Percentiles rank a stretch among this genome's conserved stretches.
Evolutionary conservation across 1,140 invertebrate species (phyloP).

Genomic region (Lepidurus apus): DNA sequence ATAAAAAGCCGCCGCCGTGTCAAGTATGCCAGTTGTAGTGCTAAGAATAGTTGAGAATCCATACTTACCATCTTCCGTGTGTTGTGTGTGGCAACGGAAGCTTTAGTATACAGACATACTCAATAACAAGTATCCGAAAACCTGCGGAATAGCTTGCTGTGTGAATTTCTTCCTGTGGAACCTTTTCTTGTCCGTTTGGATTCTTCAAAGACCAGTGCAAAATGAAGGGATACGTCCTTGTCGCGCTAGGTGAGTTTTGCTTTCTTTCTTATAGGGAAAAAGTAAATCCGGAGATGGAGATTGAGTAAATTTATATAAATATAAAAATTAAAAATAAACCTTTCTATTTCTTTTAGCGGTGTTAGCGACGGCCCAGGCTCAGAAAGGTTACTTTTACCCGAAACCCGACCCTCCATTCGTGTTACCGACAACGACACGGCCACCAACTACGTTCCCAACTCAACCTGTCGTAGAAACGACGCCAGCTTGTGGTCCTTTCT

Average conservation of each 20-base stretch:
- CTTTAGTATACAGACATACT: not conserved
- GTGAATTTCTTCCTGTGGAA: not conserved
- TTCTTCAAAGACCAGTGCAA: not conserved
- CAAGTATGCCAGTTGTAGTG: slow-evolving; percentile 1
- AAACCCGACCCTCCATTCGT: slow-evolving; percentile 29
- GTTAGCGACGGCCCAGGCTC: slow-evolving; percentile 4
- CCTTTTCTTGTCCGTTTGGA: not conserved
- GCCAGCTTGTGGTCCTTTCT: slow-evolving; percentile 11
- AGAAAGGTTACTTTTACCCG: slow-evolving; percentile 29
- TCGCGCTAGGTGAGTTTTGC: slow-evolving; percentile 9
- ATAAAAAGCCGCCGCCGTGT: slow-evolving; percentile 1
- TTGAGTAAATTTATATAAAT: too few species aligned
- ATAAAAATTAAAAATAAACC: not conserved
- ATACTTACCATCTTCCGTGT: not conserved
- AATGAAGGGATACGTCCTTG: slow-evolving; percentile 14
- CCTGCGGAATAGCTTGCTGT: not conserved
- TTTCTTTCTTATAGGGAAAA: not conserved
- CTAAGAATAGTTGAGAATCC: not conserved
- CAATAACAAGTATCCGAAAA: not conserved
- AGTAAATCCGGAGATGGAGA: not conserved
- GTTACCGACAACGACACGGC: not conserved
- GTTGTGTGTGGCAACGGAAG: slow-evolving; percentile 2
- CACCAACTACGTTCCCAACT: not conserved
- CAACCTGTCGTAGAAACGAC: not conserved
- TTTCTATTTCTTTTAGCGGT: not conserved